These are phyloP conservation scores for Drosophila pallidifrons DNA, from an alignment of 1,140 invertebrate species.

Conservation along the genomic window DNA sequence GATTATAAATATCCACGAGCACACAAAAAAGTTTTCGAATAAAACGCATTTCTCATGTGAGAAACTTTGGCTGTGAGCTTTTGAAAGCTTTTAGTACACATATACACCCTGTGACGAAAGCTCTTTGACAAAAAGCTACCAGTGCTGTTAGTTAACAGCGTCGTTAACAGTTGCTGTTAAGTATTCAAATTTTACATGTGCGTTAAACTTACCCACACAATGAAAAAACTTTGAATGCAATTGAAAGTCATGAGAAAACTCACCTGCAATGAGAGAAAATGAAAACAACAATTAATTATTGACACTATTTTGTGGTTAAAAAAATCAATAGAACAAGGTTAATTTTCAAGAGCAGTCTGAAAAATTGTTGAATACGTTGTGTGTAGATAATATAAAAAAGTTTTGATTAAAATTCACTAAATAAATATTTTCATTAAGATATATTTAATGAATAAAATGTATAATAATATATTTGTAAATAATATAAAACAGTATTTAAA, in stretches of 20 bases:
- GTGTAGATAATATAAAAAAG: too few relatives aligned
- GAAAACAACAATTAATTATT: conserved; percentile 34
- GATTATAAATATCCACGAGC: conserved; percentile 24
- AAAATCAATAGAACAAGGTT: conserved; percentile 15
- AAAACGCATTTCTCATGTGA: conserved; percentile 4
- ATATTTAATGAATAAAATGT: too few relatives aligned
- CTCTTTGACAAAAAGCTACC: conserved; percentile 35
- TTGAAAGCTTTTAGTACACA: neutral
- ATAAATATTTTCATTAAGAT: too few relatives aligned
- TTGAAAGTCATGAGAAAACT: conserved; percentile 52
- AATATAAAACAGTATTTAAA: too few relatives aligned
- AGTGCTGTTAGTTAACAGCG: conserved; percentile 29
- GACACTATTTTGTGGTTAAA: conserved; percentile 14
- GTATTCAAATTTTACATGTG: conserved; percentile 9
- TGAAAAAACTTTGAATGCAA: neutral
- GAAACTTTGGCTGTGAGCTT: neutral
- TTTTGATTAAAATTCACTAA: too few relatives aligned
- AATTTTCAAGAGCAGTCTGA: neutral
- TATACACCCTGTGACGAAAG: conserved; percentile 36
- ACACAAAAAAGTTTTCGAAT: neutral
- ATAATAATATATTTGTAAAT: too few relatives aligned
- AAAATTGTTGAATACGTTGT: too few relatives aligned
- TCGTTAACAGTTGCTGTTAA: conserved; percentile 38
- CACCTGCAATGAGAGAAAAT: conserved; percentile 65
- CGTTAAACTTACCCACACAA: conserved; percentile 58